Conservation (phyloP, 2,888 invertebrate species). For the Punctoribates punctum region DNA sequence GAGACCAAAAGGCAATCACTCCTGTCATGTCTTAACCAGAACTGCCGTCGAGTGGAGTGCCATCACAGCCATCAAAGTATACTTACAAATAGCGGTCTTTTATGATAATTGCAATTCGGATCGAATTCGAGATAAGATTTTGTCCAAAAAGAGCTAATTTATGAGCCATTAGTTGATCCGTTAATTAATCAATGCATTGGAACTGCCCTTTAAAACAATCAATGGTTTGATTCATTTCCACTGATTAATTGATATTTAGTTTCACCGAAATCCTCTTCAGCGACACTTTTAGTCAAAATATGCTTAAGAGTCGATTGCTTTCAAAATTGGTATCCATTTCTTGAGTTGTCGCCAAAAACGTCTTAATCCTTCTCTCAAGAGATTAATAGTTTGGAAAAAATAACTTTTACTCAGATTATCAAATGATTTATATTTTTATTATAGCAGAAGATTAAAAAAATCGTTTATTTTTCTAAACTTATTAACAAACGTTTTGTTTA, state of each 20-base stretch:
- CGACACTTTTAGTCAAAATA: neutral
- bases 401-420: neutral
- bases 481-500: too few relatives aligned
- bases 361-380: neutral
- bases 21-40: slow-evolving; percentile 23
- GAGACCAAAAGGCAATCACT: slow-evolving; percentile 38
- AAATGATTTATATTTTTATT: neutral
- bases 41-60: neutral
- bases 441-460: too few relatives aligned
- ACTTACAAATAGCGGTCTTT: slow-evolving; percentile 23
- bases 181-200: neutral
- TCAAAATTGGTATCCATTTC: neutral
- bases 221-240: neutral
- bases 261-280: neutral
- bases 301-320: neutral
- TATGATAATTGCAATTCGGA: neutral
- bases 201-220: neutral
- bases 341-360: neutral
- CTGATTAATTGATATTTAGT: neutral
- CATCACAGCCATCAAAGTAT: slow-evolving; percentile 35
- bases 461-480: too few relatives aligned
- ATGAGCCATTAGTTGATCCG: neutral
- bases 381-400: slow-evolving; percentile 6
- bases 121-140: neutral
- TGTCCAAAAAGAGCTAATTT: neutral